Evolutionary conservation across 2,888 invertebrate genomes (phyloP), one percentile per base, ranked within the genome.

Genomic region (Uropetala carovei): DNA sequence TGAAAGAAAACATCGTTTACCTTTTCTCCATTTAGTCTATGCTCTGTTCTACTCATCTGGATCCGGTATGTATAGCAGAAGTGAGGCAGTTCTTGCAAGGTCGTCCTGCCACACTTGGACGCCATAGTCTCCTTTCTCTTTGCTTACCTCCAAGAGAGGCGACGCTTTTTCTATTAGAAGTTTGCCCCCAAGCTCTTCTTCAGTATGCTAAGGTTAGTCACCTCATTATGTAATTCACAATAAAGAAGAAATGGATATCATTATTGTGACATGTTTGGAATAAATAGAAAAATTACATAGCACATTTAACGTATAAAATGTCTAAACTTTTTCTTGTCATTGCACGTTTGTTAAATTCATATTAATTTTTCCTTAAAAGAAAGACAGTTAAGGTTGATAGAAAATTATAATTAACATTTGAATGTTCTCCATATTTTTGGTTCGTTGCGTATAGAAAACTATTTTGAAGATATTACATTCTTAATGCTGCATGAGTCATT

Each of bases 151-250:
- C 92, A 0, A 86, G 96, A 93, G 95, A 96, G 94, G 95, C 96
- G 85, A 95, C 96, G 1, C 94, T 95, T 92, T 95, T 96, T 93
- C 94, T 97, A 93, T 95, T 97, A 59, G 96, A 96, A 60, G 95
- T 95, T 92, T 96, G 96, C 93, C 97, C 97, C 0, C 96, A 96
- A 93, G 96, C 96, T 94, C 94, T 97, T 59, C 95, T 97, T 93
- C 96, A 96, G 92, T 97, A 96, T 94, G 96, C 96, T 86, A 97
- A 97, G 96, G 97, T 97, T 94, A 94, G 43, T 43, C 43, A 43
- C 43, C 43, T 43, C 43, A 1, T 43, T 43, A 43, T 43, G 43
- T 43, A 43, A 43, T 43, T 43, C 43, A 43, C 43, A 43, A 5
- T 43, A 5, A 43, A 43, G 43, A 43, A 43, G 43, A 43, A 43